A percentile compares a stretch with the other conserved stretches of the same genome.
These are phyloP conservation scores for Sapajus apella DNA, from an alignment of 2,113 vertebrate genomes.

Conservation along the genomic window DNA sequence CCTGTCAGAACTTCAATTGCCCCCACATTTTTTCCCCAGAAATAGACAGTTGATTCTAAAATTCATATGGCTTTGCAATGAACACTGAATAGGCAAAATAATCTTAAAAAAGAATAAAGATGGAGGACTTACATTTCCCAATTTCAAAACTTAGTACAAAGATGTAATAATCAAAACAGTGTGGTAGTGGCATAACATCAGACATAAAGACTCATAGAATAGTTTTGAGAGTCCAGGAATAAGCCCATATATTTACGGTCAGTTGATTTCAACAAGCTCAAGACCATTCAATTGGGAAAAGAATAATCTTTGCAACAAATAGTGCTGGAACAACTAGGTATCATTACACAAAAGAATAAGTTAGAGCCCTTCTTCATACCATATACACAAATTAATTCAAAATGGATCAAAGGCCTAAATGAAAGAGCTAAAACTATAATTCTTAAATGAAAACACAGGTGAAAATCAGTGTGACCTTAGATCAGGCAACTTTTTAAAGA, in stretches of 20 bases:
- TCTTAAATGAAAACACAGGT: conserved; percentile 1
- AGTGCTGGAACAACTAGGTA: neutral
- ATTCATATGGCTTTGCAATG: neutral
- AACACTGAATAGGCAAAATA: neutral
- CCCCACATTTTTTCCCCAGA: neutral
- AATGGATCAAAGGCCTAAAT: neutral
- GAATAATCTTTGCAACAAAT: neutral
- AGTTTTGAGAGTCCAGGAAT: neutral
- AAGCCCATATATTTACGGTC: neutral
- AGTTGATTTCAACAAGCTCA: neutral
- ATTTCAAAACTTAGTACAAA: neutral
- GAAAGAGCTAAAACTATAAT: neutral
- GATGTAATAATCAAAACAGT: neutral
- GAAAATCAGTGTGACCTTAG: neutral
- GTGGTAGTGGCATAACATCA: neutral
- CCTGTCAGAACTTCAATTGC: conserved; percentile 4
- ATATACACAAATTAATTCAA: neutral
- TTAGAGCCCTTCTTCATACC: neutral
- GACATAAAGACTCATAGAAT: neutral
- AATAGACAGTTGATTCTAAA: neutral
- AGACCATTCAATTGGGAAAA: neutral
- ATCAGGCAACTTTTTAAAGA: neutral
- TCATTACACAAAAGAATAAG: neutral
- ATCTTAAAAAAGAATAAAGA: neutral
- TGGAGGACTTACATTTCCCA: neutral